Percentiles rank a stretch among this genome's conserved stretches.
Evolutionary conservation across 37 sponge, comb jelly and placozoan species (phyloP).

Genomic region (Haliclona indistincta): DNA sequence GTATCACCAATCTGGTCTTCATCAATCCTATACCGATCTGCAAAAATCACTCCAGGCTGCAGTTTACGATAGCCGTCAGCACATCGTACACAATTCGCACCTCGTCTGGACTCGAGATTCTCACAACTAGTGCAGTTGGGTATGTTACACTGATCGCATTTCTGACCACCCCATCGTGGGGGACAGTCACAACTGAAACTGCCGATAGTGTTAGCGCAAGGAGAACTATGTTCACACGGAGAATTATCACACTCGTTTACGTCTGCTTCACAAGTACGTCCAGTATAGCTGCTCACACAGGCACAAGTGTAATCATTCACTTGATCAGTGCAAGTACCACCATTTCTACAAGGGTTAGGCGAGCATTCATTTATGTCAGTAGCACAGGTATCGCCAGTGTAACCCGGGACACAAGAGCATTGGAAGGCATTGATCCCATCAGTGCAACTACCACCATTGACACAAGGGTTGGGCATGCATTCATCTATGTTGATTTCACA

Average conservation of each 20-base stretch:
- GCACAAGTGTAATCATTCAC: conserved; percentile 1
- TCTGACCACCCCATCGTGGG: neutral
- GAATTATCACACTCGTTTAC: conserved; percentile 14
- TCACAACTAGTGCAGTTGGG: too few species aligned
- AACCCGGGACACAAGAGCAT: neutral
- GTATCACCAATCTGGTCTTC: too few species aligned
- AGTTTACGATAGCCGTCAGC: too few species aligned
- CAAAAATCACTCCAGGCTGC: too few species aligned
- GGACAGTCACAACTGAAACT: neutral
- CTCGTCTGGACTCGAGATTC: too few species aligned
- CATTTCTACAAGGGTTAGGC: neutral
- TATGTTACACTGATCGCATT: too few species aligned
- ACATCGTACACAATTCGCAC: too few species aligned
- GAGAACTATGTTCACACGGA: conserved; percentile 20
- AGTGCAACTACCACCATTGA: neutral
- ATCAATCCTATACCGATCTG: too few species aligned
- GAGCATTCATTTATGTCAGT: neutral
- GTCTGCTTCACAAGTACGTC: neutral
- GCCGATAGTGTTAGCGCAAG: conserved; percentile 1
- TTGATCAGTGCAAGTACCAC: neutral
- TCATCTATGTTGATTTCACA: neutral
- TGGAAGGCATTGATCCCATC: neutral
- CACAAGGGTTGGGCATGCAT: neutral
- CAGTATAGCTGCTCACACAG: neutral
- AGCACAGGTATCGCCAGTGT: neutral